A percentile compares a stretch with the other conserved stretches of the same genome.
These are phyloP conservation scores for Drosophila albomicans DNA, from an alignment of 1,140 invertebrate genomes.

Conservation along the genomic window DNA sequence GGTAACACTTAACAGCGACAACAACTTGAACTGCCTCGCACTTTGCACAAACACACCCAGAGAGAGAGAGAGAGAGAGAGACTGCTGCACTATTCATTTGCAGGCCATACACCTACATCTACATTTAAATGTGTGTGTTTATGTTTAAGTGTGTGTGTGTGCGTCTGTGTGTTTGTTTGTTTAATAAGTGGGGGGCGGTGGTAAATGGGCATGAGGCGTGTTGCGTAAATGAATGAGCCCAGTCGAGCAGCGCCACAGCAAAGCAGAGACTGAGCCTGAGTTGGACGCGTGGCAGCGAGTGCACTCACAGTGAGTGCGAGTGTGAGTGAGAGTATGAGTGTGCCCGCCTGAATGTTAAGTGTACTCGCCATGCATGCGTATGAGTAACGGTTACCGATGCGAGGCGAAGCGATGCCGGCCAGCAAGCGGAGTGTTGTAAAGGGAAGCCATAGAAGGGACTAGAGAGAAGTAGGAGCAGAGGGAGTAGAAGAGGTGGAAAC, in stretches of 20 bases:
- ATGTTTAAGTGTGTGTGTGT: conserved; percentile 20
- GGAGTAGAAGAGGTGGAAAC: conserved; percentile 19
- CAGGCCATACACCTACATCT: conserved; percentile 52
- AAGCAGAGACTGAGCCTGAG: conserved; percentile 28
- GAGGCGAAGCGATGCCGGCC: conserved; percentile 23
- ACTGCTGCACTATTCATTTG: conserved; percentile 62
- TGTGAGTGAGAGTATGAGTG: conserved; percentile 29
- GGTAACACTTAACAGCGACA: conserved; percentile 51
- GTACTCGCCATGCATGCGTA: conserved; percentile 78
- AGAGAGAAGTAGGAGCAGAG: neutral
- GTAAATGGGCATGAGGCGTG: conserved; percentile 55
- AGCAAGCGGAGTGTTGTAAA: neutral
- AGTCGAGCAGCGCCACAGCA: conserved; percentile 43
- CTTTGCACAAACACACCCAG: conserved; percentile 20
- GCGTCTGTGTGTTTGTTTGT: conserved; percentile 27
- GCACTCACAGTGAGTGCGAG: conserved; percentile 53
- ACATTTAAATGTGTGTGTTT: conserved; percentile 11
- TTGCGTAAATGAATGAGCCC: conserved; percentile 79
- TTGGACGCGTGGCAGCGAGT: conserved; percentile 65
- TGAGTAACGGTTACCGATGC: conserved; percentile 67
- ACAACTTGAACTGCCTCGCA: conserved; percentile 54
- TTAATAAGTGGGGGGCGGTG: conserved; percentile 61
- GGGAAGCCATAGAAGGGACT: too few species aligned
- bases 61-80: neutral
- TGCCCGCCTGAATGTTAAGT: conserved; percentile 60